Evolutionary conservation across 2,888 invertebrate genomes (phyloP).

Genomic region (Hyppa rectilinea): DNA sequence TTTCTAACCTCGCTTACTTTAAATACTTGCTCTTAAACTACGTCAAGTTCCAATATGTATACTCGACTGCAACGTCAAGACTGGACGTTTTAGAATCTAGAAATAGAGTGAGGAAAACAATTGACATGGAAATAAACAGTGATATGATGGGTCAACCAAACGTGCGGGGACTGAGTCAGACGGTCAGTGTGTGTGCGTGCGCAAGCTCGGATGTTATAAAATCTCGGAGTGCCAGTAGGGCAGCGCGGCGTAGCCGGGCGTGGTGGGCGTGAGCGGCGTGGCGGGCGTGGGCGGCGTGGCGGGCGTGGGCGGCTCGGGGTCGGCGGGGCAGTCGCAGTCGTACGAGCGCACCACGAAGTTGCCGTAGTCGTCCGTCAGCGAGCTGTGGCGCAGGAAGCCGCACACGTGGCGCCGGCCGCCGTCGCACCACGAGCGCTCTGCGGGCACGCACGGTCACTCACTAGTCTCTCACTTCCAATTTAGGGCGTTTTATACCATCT

Average conservation of each 20-base stretch:
- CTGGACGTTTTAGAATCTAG: slow-evolving; percentile 58
- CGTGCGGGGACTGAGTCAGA: slow-evolving; percentile 6
- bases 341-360: slow-evolving; percentile 86
- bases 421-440: slow-evolving; percentile 84
- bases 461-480: too few relatives aligned
- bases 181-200: slow-evolving; percentile 16
- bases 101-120: slow-evolving; percentile 50
- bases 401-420: slow-evolving; percentile 84
- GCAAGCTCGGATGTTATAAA: slow-evolving; percentile 71
- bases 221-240: slow-evolving; percentile 74
- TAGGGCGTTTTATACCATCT: too few relatives aligned
- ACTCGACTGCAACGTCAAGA: slow-evolving; percentile 52
- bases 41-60: slow-evolving; percentile 53
- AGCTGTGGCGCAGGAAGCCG: slow-evolving; percentile 84
- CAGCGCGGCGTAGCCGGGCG: slow-evolving; percentile 42
- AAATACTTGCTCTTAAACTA: slow-evolving; percentile 44
- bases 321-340: slow-evolving; percentile 85
- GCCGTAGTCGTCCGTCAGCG: slow-evolving; percentile 89
- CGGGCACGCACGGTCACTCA: too few relatives aligned
- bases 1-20: slow-evolving; percentile 49
- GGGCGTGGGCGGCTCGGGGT: slow-evolving; percentile 36
- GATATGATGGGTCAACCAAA: slow-evolving; percentile 57
- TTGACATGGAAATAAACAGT: slow-evolving; percentile 58
- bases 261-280: slow-evolving; percentile 31
- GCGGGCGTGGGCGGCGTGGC: slow-evolving; percentile 42